Conservation (phyloP, 2,113 vertebrate genomes). For the Benitochromis conjunctus region DNA sequence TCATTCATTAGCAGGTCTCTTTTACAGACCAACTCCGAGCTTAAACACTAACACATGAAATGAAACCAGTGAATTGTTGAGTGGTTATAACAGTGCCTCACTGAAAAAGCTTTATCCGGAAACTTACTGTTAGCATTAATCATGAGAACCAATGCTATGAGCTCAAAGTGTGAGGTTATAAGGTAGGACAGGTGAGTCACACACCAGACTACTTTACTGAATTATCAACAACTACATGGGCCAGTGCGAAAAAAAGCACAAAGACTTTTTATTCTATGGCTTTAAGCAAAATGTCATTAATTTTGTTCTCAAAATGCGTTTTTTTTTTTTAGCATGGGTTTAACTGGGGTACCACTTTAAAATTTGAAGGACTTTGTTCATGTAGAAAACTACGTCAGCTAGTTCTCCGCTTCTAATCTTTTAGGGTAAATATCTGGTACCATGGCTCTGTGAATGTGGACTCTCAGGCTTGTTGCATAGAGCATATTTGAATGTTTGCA, state of each 20-base stretch:
- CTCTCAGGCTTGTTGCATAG: background rate
- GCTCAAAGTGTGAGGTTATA: background rate
- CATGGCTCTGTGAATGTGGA: background rate
- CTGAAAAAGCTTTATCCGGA: background rate
- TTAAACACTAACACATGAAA: background rate
- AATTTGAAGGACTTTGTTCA: background rate
- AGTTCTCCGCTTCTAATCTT: background rate
- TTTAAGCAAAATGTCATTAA: background rate
- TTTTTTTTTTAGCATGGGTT: background rate
- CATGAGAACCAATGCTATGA: background rate
- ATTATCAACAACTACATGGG: background rate
- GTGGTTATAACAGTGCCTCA: background rate
- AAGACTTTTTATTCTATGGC: background rate
- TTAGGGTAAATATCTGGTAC: background rate
- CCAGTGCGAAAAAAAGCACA: background rate
- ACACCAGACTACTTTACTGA: background rate
- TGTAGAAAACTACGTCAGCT: background rate
- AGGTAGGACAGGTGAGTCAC: background rate
- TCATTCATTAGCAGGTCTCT: background rate
- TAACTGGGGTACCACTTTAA: background rate
- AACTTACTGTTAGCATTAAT: background rate
- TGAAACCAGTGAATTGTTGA: background rate
- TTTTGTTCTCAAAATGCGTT: background rate
- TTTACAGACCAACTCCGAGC: background rate
- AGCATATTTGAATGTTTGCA: background rate